Percentiles rank a stretch among this genome's conserved stretches.
Conservation (phyloP, 2,113 vertebrate genomes). For the human (Homo sapiens) region GRCh38 chr14:36045001-36045500, state of each 20-base stretch:
- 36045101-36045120: not conserved
- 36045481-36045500: constrained; percentile 34
- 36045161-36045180: constrained; percentile 6
- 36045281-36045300: not conserved
- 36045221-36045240: not conserved
- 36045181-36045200: not conserved
- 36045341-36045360: constrained; percentile 1
- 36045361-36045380: constrained; percentile 22
- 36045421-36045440: constrained; percentile 24
- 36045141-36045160: not conserved
- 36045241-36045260: not conserved
- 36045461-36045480: constrained; percentile 11
- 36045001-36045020: not conserved
- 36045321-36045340: constrained; percentile 36
- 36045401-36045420: constrained; percentile 8
- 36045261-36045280: not conserved
- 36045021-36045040: not conserved
- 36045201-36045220: constrained; percentile 9
- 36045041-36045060: not conserved
- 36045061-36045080: not conserved
- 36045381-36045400: constrained; percentile 15
- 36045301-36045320: not conserved
- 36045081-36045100: not conserved
- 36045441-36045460: constrained; percentile 3
- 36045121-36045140: not conserved